Evolutionary conservation across 2,113 vertebrate genomes (phyloP).

Genomic region (Felis catus): DNA sequence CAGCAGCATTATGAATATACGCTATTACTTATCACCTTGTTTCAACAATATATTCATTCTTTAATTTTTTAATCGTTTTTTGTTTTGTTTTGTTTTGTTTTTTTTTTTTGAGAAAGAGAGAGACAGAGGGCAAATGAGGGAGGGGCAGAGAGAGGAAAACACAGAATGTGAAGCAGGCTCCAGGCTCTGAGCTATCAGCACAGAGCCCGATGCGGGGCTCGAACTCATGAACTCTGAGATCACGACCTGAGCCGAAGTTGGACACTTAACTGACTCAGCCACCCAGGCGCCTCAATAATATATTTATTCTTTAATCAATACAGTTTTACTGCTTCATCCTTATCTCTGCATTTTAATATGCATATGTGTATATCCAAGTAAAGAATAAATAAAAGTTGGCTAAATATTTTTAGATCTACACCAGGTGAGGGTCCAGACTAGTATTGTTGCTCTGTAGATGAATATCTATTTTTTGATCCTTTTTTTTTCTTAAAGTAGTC

Average conservation of each 20-base stretch:
- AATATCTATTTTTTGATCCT: neutral
- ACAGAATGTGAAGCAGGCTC: too few relatives aligned
- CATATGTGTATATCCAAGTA: neutral
- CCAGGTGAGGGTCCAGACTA: neutral
- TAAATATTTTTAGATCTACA: slow-evolving; percentile 52
- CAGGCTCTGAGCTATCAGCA: too few relatives aligned
- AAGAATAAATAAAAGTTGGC: slow-evolving; percentile 47
- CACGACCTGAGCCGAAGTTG: too few relatives aligned
- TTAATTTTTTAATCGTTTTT: neutral
- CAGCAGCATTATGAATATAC: neutral
- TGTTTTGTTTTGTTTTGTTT: too few relatives aligned
- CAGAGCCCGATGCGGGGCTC: too few relatives aligned
- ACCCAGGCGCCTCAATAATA: neutral
- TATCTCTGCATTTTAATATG: slow-evolving; percentile 37
- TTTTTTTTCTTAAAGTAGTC: neutral
- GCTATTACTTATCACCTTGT: neutral
- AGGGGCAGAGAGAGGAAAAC: too few relatives aligned
- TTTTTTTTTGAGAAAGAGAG: too few relatives aligned
- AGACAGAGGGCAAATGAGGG: too few relatives aligned
- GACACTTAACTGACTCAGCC: too few relatives aligned
- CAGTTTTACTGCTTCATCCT: slow-evolving; percentile 15
- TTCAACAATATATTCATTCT: slow-evolving; percentile 15
- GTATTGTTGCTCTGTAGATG: neutral
- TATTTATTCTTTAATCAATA: slow-evolving; percentile 30
- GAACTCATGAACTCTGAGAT: too few relatives aligned